These are phyloP conservation scores for Drosophila parthenogenetica DNA, from an alignment of 2,888 invertebrate species.

Conservation along the genomic window DNA sequence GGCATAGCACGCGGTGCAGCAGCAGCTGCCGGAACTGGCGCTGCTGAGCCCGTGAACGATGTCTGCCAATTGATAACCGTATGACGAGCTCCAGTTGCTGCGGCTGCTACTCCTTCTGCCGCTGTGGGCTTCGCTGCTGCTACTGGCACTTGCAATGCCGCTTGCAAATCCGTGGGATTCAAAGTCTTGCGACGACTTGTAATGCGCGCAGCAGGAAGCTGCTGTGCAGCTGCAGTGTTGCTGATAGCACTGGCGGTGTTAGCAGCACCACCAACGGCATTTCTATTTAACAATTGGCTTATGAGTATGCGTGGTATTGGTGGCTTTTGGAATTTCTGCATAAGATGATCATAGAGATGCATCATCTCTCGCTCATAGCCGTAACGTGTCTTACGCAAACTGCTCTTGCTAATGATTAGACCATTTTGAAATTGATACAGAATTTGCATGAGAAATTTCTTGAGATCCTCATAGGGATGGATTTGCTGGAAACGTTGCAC, in stretches of 20 bases:
- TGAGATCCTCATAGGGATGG: conserved; percentile 58
- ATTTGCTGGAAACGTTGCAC: conserved; percentile 59
- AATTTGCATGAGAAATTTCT: conserved; percentile 67
- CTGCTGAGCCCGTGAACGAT: conserved; percentile 3
- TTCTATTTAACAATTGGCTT: background rate
- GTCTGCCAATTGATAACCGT: conserved; percentile 6
- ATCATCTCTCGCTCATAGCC: conserved; percentile 52
- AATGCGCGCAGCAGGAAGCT: background rate
- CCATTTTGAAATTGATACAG: conserved; percentile 81
- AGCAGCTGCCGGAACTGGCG: background rate
- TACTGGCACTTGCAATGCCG: background rate
- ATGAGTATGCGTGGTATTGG: conserved; percentile 77
- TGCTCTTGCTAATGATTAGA: conserved; percentile 74
- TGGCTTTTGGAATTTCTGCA: conserved; percentile 67
- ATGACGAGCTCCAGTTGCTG: no score
- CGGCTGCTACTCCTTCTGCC: no score
- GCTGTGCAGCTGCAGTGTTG: background rate
- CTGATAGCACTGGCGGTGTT: no score
- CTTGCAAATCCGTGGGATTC: background rate
- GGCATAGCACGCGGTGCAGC: background rate
- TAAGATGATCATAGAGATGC: conserved; percentile 69
- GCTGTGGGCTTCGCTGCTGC: background rate
- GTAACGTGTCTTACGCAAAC: conserved; percentile 65
- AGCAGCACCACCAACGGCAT: background rate
- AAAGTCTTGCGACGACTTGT: conserved; percentile 12